These are phyloP conservation scores for Toxotes jaculatrix DNA, from an alignment of 2,113 vertebrate species.

Conservation along the genomic window DNA sequence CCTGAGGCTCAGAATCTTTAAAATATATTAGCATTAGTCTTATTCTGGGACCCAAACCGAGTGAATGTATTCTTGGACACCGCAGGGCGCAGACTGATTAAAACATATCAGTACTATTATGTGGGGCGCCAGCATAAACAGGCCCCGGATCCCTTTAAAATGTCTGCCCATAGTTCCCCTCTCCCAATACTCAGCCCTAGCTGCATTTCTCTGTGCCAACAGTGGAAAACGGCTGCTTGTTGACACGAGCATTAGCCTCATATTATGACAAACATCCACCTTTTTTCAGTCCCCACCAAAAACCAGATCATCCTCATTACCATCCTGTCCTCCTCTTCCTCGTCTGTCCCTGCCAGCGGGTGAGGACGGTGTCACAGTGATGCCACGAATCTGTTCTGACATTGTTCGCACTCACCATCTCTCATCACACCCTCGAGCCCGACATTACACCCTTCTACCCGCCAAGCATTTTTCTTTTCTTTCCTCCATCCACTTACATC, in stretches of 20 bases:
- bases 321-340: conserved; percentile 7
- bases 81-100: conserved; percentile 70
- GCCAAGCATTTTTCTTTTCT: neutral
- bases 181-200: neutral
- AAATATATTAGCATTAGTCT: conserved; percentile 65
- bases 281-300: conserved; percentile 37
- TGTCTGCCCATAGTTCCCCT: conserved; percentile 21
- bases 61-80: conserved; percentile 55
- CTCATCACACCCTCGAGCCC: conserved; percentile 12
- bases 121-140: conserved; percentile 63
- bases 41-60: conserved; percentile 51
- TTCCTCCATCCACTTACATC: conserved; percentile 3
- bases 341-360: conserved; percentile 11
- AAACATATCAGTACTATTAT: conserved; percentile 73
- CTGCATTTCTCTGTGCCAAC: conserved; percentile 7
- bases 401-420: conserved; percentile 24
- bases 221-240: conserved; percentile 24
- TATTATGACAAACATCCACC: conserved; percentile 56
- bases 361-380: conserved; percentile 42
- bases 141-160: conserved; percentile 33
- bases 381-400: conserved; percentile 28
- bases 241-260: conserved; percentile 60
- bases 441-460: neutral
- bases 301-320: conserved; percentile 57
- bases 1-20: conserved; percentile 55